phyloP scores from a whole-genome alignment of 2,888 invertebrate species.

The Conus canariensis region DNA sequence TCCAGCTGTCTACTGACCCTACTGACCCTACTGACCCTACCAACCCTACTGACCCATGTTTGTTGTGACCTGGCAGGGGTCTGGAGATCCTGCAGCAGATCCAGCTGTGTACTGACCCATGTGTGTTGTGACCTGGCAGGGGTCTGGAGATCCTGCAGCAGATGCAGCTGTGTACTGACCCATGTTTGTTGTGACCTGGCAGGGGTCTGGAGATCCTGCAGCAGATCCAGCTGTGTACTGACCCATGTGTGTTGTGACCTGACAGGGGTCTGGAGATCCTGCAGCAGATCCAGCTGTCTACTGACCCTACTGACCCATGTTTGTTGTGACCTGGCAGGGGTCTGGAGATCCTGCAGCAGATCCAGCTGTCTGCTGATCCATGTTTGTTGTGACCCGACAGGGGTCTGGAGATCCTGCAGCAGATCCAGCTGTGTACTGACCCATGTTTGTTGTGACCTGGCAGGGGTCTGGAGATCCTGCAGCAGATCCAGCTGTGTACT shows the following conservation, averaged over 20 bases:
- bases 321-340: slow-evolving; percentile 65
- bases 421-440: slow-evolving; percentile 71
- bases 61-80: slow-evolving; percentile 65
- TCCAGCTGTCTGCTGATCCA: slow-evolving; percentile 64
- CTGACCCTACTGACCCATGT: slow-evolving; percentile 47
- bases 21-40: too few relatives aligned
- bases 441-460: slow-evolving; percentile 33
- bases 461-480: slow-evolving; percentile 76
- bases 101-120: slow-evolving; percentile 63
- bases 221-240: slow-evolving; percentile 73
- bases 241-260: slow-evolving; percentile 20
- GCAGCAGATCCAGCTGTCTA: slow-evolving; percentile 76
- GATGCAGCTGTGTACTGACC: slow-evolving; percentile 69
- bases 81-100: slow-evolving; percentile 76
- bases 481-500: slow-evolving; percentile 74
- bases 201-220: slow-evolving; percentile 77
- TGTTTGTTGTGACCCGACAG: slow-evolving; percentile 57
- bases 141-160: slow-evolving; percentile 76
- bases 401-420: slow-evolving; percentile 75
- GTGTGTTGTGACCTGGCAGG: slow-evolving; percentile 57
- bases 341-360: slow-evolving; percentile 75
- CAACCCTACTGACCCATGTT: too few relatives aligned
- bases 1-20: slow-evolving; percentile 68
- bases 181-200: slow-evolving; percentile 38
- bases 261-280: slow-evolving; percentile 76